These are phyloP conservation scores for Silurus asotus DNA, from an alignment of 2,113 vertebrate species.

Conservation along the genomic window DNA sequence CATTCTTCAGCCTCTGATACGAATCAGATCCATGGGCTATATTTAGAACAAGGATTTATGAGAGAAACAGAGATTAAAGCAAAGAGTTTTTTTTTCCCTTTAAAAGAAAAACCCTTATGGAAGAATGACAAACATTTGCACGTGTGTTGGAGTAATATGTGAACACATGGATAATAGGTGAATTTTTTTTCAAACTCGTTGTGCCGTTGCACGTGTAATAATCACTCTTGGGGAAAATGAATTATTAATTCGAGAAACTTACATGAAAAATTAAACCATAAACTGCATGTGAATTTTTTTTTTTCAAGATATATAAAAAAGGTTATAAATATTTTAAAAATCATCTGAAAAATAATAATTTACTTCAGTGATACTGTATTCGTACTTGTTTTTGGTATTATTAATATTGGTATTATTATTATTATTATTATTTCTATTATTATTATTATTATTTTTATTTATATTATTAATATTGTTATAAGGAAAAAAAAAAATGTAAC, in stretches of 20 bases:
- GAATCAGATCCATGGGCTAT: slow-evolving; percentile 3
- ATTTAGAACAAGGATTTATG: slow-evolving; percentile 35
- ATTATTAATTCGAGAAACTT: not conserved
- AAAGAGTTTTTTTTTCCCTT: not conserved
- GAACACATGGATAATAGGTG: not conserved
- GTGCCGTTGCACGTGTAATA: not conserved
- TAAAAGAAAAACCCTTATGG: not conserved
- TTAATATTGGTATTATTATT: too few relatives aligned
- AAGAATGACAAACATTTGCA: not conserved
- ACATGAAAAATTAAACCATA: not conserved
- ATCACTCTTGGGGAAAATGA: not conserved
- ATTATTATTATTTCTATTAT: too few relatives aligned
- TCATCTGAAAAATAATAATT: not conserved
- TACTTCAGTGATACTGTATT: too few relatives aligned
- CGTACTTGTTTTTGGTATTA: too few relatives aligned
- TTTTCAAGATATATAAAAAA: not conserved
- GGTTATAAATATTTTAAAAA: not conserved
- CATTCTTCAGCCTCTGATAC: slow-evolving; percentile 12
- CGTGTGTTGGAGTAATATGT: not conserved
- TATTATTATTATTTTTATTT: not conserved
- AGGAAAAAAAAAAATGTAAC: not conserved
- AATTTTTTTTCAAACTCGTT: not conserved
- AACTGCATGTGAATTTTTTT: not conserved
- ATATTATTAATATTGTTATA: not conserved
- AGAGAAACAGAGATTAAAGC: not conserved